Evolutionary conservation across 2,113 vertebrate species (phyloP), one percentile per base, ranked within the genome.

Genomic region (Cinclus cinclus): DNA sequence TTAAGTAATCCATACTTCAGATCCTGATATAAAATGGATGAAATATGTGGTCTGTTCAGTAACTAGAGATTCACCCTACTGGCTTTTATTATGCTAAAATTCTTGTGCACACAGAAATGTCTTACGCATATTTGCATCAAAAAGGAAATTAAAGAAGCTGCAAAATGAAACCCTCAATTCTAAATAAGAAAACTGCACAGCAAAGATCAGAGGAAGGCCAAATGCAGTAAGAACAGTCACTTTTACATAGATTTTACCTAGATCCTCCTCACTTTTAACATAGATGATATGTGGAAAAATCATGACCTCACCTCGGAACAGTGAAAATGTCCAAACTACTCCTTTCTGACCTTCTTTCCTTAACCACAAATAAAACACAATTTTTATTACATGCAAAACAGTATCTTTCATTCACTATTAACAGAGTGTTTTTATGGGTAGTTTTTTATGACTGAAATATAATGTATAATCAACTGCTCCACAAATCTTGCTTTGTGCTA

Each of bases 1-100:
- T 90, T 85, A 96, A 96, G 74, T 96, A 96, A 96, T 93, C 95
- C 91, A 89, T 81, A 44, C 63, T 96, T 96, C 90, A 96, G 95
- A 95, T 92, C 49, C 75, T 90, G 50, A 89, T 91, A 64, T 69
- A 52, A 93, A 94, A 89, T 53, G 55, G 77, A 94, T 92, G 87
- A 92, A 95, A 92, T 85, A 81, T 90, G 62, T 90, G 70, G 59
- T 95, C 74, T 64, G 41, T 82, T 92, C 88, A 71, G 71, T 79
- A 88, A 93, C 85, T 89, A 62, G 70, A 70, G n/a, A 91, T 87
- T 96, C 94, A 90, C 33, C 4, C 74, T 27, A 21, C 28, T 62
- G 67, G 64, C 86, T 93, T 94, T 89, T 94, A 81, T 92, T 91
- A 93, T 96, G 97, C 65, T 95, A 94, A 97, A 97, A 88, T 49